These are phyloP conservation scores for Florisuga fusca DNA, from an alignment of 2,797 vertebrate species.

Conservation along the genomic window DNA sequence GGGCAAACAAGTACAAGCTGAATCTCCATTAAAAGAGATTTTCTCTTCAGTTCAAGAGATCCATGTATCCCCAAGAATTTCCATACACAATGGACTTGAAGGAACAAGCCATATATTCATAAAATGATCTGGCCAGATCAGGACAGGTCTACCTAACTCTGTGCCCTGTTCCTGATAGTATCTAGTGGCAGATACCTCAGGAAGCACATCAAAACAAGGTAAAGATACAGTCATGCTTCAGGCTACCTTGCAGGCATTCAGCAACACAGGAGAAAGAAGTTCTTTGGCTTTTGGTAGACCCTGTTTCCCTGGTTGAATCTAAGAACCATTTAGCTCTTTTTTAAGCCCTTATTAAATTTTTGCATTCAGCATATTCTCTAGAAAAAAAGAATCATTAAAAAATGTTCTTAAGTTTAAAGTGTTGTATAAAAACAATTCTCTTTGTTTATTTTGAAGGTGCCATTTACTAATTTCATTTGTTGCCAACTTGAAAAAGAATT, in stretches of 20 bases:
- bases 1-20: neutral
- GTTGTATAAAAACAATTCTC: neutral
- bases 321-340: neutral
- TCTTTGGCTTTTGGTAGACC: neutral
- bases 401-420: neutral
- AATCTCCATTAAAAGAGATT: neutral
- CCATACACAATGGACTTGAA: neutral
- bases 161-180: neutral
- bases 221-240: neutral
- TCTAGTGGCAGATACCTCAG: neutral
- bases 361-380: neutral
- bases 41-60: neutral
- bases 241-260: neutral
- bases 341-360: neutral
- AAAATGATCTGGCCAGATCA: neutral
- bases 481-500: neutral
- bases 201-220: neutral
- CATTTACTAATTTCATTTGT: neutral
- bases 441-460: neutral
- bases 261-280: neutral
- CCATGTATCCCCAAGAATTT: neutral
- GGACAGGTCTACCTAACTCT: neutral
- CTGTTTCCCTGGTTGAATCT: neutral
- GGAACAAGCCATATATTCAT: neutral
- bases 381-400: neutral